Evolutionary conservation across 2,113 vertebrate genomes (phyloP), one percentile per base, ranked within the genome.

Genomic region (Nesogale talazaci): DNA sequence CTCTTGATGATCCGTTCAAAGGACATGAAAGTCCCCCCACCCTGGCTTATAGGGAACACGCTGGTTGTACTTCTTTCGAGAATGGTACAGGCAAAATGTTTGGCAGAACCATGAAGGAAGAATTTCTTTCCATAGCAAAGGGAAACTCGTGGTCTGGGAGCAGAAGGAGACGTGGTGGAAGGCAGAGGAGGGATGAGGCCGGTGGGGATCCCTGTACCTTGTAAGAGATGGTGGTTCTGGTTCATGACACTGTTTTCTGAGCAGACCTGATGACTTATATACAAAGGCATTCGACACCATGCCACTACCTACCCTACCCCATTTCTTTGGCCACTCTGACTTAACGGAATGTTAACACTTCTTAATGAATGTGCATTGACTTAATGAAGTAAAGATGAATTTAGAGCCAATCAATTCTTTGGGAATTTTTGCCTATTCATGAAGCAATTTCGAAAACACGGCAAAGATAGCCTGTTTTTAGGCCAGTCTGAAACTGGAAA

Each of bases 381-480:
- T 38, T 92, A 63, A 72, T 1, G 3, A 69, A 6, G 42, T 31
- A 14, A 22, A 38, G 5, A 63, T 36, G 80, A 5, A 92, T 42
- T 84, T 20, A 79, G 69, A 86, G 65, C 20, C 56, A 31, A 92
- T 3, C 29, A 12, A 65, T 40, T 36, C 38, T 92, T 87, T 59
- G 36, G 34, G 78, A 76, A 78, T 27, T 22, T 20, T 46, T 63
- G 10, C 6, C 0, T 12, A 76, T 3, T 46, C 72, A 88, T 25
- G 77, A 2, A 5, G 46, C 3, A 46, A 23, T 59, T 59, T 83
- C 70, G 10, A 69, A 93, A 77, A 69, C 34, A 90, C 19, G 61
- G 76, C 42, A 38, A 75, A 87, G 84, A 16, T 65, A 77, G 16
- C 63, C 38, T 88, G 31, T 59, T 88, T 84, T 25, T 57, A 93